These are phyloP conservation scores for Dipodomys ordii DNA, from an alignment of 2,113 vertebrate genomes.

Conservation along the genomic window DNA sequence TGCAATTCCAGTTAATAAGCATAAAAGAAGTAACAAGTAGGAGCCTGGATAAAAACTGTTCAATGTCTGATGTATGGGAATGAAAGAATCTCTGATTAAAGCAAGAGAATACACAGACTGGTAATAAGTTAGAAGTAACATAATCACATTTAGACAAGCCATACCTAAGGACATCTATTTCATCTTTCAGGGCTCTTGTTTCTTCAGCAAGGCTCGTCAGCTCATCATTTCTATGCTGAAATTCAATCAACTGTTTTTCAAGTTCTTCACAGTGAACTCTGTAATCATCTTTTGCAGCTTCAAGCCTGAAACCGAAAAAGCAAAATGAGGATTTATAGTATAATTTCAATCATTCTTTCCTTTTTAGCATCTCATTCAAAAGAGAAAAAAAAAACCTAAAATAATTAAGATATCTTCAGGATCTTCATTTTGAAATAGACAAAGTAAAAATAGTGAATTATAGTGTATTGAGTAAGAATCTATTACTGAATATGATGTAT, in stretches of 20 bases:
- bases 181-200: conserved; percentile 95
- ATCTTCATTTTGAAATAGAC: neutral
- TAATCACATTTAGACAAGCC: neutral
- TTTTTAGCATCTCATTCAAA: neutral
- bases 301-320: conserved; percentile 89
- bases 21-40: conserved; percentile 22
- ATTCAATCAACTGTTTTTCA: conserved; percentile 96
- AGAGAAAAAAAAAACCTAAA: neutral
- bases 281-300: conserved; percentile 98
- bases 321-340: neutral
- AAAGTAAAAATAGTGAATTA: neutral
- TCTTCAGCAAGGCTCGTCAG: conserved; percentile 96
- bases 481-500: conserved; percentile 1
- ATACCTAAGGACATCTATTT: conserved; percentile 96
- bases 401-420: neutral
- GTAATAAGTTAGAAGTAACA: conserved; percentile 1
- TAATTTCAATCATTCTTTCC: conserved; percentile 22
- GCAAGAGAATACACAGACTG: neutral
- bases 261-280: conserved; percentile 97
- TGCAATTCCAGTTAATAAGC: neutral
- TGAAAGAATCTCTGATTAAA: conserved; percentile 14
- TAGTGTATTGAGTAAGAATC: neutral
- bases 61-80: neutral
- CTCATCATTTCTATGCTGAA: conserved; percentile 97
- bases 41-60: conserved; percentile 11